Evolutionary conservation across 2,888 invertebrate genomes (phyloP), one percentile per base, ranked within the genome.

Genomic region (Pandemis cinnamomeana): DNA sequence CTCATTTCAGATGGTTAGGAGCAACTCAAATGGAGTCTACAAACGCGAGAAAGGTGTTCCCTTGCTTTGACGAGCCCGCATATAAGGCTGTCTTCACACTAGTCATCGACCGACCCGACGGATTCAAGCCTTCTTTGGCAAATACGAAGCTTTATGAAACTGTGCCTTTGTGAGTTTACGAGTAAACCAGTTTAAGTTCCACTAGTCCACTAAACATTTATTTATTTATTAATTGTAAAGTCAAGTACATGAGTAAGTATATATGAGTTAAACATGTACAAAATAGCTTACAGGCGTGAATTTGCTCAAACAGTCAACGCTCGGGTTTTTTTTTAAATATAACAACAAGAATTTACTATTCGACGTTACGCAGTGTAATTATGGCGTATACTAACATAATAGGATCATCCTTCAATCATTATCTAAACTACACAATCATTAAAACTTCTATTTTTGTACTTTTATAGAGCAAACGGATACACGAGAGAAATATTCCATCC

Each of bases 21-120:
- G 95, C 96, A 10, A 97, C 97, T 0, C 96, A 97, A 85, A 96
- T 97, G 86, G 95, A 97, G 87, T 92, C 96, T 0, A 95, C 95
- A 13, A 92, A 96, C 82, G 97, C 97, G 4, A 95, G 97, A 72
- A 95, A 95, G 81, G 97, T 96, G 13, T 97, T 97, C 84, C 98
- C 97, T 0, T 96, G 96, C 80, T 97, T 97, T 80, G 97, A 98
- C 83, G 97, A 94, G 78, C 94, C 94, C 0, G 84, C 84, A 4
- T 87, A 92, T 36, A 95, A 95, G 79, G 95, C 95, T 0, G 86
- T 82, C 0, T 95, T 95, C 77, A 83, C 86, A 0, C 79, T 95
- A 10, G 87, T 84, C 7, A 91, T 95, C 7, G 91, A 89, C 69
- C 86, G 92, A 27, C 90, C 92, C 1, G 79, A 83, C 36, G 73